Conservation (phyloP, 2,113 vertebrate genomes). For the Sapayoa aenigma region DNA sequence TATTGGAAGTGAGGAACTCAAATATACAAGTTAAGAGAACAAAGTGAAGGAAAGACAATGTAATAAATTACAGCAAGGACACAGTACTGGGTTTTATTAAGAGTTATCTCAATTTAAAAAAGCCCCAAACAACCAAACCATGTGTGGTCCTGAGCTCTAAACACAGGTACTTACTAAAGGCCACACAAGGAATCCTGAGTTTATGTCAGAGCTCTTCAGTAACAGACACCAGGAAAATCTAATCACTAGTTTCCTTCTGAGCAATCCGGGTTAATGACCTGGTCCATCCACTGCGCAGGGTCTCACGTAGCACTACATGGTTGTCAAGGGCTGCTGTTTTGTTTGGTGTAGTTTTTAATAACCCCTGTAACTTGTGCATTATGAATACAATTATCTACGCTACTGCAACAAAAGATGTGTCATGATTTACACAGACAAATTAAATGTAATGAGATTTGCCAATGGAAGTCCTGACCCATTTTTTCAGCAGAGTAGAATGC, state of each 20-base stretch:
- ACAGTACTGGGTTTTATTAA: not conserved
- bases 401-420: not conserved
- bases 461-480: not conserved
- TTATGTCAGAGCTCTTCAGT: not conserved
- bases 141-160: not conserved
- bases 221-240: not conserved
- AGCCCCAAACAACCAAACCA: not conserved
- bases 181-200: not conserved
- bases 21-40: not conserved
- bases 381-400: not conserved
- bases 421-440: not conserved
- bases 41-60: not conserved
- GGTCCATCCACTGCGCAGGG: not conserved
- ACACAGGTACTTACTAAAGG: not conserved
- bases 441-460: not conserved
- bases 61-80: not conserved
- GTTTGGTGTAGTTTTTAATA: not conserved
- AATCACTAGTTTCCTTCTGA: not conserved
- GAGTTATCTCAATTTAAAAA: not conserved
- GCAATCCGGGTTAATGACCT: not conserved
- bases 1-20: not conserved
- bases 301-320: not conserved
- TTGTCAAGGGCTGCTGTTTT: not conserved
- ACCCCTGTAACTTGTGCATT: not conserved
- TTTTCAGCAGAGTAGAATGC: not conserved